Conservation (phyloP, 2,888 invertebrate genomes). For the Lysandra bellargus region DNA sequence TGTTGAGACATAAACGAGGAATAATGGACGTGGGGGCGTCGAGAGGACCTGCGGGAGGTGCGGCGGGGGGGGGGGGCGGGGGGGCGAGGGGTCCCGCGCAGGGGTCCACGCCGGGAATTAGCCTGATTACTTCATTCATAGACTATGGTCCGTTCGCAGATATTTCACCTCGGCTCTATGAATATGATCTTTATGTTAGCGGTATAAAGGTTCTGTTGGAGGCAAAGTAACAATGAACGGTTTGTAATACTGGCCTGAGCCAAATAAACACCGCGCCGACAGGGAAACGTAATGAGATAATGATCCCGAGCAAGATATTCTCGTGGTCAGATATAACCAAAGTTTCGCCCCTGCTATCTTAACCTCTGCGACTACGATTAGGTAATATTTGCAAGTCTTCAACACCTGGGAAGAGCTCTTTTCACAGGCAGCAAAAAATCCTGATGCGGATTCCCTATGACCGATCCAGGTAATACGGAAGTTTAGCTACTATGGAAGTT, state of each 20-base stretch:
- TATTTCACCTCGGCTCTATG: constrained; percentile 27
- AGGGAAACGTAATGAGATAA: not conserved
- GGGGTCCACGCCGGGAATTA: constrained; percentile 20
- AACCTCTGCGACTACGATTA: not conserved
- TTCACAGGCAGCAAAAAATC: too few species aligned
- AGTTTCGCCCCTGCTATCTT: not conserved
- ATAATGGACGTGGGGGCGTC: constrained; percentile 19
- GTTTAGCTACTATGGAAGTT: too few species aligned
- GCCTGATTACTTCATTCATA: constrained; percentile 27
- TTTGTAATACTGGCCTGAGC: not conserved
- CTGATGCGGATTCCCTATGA: too few species aligned
- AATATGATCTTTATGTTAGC: not conserved
- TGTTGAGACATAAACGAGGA: constrained; percentile 29
- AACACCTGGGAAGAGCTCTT: not conserved
- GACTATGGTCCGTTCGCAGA: not conserved
- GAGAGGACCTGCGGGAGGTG: not conserved
- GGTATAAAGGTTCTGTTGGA: not conserved
- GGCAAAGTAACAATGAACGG: not conserved
- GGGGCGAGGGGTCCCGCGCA: not conserved
- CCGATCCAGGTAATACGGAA: too few species aligned
- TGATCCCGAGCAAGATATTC: not conserved
- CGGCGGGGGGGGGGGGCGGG: not conserved
- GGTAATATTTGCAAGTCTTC: not conserved
- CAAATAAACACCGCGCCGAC: not conserved
- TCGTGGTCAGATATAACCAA: not conserved